Base-by-base conservation (phyloP, 1,140 invertebrate genomes). In the Eufriesea mexicana region DNA sequence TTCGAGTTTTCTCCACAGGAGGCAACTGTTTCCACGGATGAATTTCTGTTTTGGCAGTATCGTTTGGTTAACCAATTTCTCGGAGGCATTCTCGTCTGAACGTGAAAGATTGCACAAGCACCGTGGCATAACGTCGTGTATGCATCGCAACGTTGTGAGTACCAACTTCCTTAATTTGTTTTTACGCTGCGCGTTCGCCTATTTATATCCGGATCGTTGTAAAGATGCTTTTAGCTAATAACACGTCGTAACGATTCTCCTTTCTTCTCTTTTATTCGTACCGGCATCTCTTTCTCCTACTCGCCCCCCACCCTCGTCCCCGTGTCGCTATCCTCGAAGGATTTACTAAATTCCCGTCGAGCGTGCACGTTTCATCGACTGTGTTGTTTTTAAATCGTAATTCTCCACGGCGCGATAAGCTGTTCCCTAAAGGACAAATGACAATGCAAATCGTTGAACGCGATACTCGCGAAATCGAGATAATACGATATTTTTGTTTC, bases 151-250 rank as follows among this genome's bases (percentile, higher is more conserved):
- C 45, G 51, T 71, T 54, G 47, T 4, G 35, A 35, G 35, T 54
- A 10, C 10, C 16, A 25, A 64, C 49, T 49, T 84, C 18, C 49
- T 71, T 64, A 20, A 45, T 83, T 57, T 83, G n/a, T 71, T 76
- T 83, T 64, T 45, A 66, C 10, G 12, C 4, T 16, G 28, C 18
- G 28, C 47, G 6, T 54, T 72, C 10, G 59, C 51, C 57, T 83
- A 83, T 70, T 70, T 75, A 74, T 83, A 18, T 9, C 16, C 49
- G 23, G 28, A 61, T 49, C 28, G 78, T 25, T 42, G 9, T 35
- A 47, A 7, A 10, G 64, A 82, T 59, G 73, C 18, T 62, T 83
- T 83, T 77, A 83, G 54, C 42, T 77, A 71, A 76, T 77, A 83
- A 62, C 66, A 47, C 42, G 12, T 20, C 45, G 16, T 28, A 49